A percentile compares a stretch with the other conserved stretches of the same genome.
phyloP scores from a whole-genome alignment of 2,888 invertebrate genomes.

The Neuroscelio doddi region DNA sequence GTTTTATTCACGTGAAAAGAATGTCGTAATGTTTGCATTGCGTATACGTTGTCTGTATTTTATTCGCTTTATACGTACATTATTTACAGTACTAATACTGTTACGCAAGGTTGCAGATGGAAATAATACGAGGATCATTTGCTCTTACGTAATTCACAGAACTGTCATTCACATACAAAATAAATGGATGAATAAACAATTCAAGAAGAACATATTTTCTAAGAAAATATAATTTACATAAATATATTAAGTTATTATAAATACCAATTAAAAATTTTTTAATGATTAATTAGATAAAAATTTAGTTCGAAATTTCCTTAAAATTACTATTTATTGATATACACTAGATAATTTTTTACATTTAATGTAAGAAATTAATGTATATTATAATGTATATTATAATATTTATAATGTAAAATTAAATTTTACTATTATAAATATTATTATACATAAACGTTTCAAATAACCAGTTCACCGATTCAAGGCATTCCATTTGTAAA shows the following conservation, averaged over 20 bases:
- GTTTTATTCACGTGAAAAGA: background rate
- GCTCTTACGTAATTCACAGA: background rate
- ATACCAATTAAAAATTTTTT: too few species aligned
- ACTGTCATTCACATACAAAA: background rate
- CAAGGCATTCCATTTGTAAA: slow-evolving; percentile 8
- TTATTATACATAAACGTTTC: slow-evolving; percentile 11
- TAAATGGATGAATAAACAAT: background rate
- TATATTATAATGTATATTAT: too few species aligned
- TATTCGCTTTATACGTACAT: slow-evolving; percentile 16
- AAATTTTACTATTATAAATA: slow-evolving; percentile 11
- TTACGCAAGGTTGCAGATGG: background rate
- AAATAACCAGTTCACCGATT: slow-evolving; percentile 7
- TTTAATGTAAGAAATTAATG: background rate
- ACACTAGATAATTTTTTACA: too few species aligned
- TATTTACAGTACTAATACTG: slow-evolving; percentile 9
- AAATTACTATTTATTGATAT: too few species aligned
- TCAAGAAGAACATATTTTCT: background rate
- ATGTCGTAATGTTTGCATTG: slow-evolving; percentile 20
- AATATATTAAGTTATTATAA: too few species aligned
- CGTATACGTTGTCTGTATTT: slow-evolving; percentile 7
- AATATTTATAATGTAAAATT: too few species aligned
- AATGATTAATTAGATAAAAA: too few species aligned
- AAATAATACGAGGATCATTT: background rate
- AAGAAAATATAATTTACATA: too few species aligned
- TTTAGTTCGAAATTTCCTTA: too few species aligned